Base-by-base conservation (phyloP, 2,888 invertebrate species). In the Drosophila subsilvestris region DNA sequence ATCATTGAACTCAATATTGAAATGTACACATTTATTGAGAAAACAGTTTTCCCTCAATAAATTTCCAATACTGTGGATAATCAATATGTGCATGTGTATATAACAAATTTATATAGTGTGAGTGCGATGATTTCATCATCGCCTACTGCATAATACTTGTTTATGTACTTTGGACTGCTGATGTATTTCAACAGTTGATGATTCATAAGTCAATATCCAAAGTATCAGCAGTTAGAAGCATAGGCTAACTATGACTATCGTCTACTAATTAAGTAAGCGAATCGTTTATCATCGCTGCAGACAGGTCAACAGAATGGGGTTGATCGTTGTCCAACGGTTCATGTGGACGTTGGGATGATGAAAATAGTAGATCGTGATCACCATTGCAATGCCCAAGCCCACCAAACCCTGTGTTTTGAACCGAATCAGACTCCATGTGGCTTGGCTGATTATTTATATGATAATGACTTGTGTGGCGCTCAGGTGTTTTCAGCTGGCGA, bases 171-270 rank as follows among this genome's bases (percentile, higher is more conserved):
- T 37, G n/a, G 37, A 37, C 37, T 37, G n/a, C 37, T 37, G n/a
- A 37, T 37, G n/a, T 37, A 37, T n/a, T n/a, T 14, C 37, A 50
- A 22, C 48, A 48, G 20, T 61, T 45, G 8, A 14, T 49, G n/a
- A 88, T 81, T 75, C 29, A 87, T 7, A 82, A 61, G 93, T 90
- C 75, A 93, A 93, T 90, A 84, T 94, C 94, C 49, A 90, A 69
- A 1, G 93, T 93, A 76, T 93, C 93, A 5, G 93, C 91, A 27
- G 93, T 92, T 27, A 93, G 91, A 47, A 93, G 79, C 91, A 94
- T 93, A 29, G 93, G 93, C 79, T 94, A 92, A 50, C 59, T 68
- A 9, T 84, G 78, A 6, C 44, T 47, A 5, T 86, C 80, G 42
- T 78, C 75, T 6, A 93, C 51, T 92, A 93, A 55, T 90, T 93